A percentile compares a stretch with the other conserved stretches of the same genome.
These are phyloP conservation scores for Dipodomys spectabilis DNA, from an alignment of 2,113 vertebrate species.

Conservation along the genomic window DNA sequence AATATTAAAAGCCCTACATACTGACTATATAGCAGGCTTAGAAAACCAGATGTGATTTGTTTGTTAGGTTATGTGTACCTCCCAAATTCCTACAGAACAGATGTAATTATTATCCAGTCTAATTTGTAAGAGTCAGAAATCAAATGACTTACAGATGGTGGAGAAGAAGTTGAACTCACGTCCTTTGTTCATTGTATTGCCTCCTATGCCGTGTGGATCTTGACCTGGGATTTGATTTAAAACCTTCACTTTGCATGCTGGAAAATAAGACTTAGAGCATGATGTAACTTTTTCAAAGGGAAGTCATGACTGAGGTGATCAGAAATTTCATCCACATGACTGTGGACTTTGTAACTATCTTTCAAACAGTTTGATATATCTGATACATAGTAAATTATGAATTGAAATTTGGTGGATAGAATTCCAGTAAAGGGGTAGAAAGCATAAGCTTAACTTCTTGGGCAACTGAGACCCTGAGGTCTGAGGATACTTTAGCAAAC, in stretches of 20 bases:
- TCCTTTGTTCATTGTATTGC: not conserved
- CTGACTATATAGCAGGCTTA: not conserved
- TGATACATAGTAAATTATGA: too few relatives aligned
- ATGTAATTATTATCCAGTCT: not conserved
- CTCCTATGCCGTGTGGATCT: not conserved
- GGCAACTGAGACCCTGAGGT: too few relatives aligned
- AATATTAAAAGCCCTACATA: constrained; percentile 41
- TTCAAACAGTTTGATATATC: not conserved
- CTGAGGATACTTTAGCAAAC: not conserved
- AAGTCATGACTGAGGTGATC: not conserved
- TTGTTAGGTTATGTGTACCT: not conserved
- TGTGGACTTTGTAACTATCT: constrained; percentile 18
- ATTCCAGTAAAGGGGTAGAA: too few relatives aligned
- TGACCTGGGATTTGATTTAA: not conserved
- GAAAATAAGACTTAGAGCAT: not conserved
- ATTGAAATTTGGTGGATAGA: too few relatives aligned
- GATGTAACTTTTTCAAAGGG: not conserved
- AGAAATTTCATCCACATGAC: not conserved
- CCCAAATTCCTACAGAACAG: not conserved
- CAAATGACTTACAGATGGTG: not conserved
- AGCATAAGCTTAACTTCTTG: too few relatives aligned
- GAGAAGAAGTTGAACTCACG: not conserved
- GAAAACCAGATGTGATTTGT: not conserved
- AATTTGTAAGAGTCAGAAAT: not conserved
- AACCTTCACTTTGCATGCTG: not conserved